These are phyloP conservation scores for Orientallactaga bullata DNA, from an alignment of 2,113 vertebrate species.

Conservation along the genomic window DNA sequence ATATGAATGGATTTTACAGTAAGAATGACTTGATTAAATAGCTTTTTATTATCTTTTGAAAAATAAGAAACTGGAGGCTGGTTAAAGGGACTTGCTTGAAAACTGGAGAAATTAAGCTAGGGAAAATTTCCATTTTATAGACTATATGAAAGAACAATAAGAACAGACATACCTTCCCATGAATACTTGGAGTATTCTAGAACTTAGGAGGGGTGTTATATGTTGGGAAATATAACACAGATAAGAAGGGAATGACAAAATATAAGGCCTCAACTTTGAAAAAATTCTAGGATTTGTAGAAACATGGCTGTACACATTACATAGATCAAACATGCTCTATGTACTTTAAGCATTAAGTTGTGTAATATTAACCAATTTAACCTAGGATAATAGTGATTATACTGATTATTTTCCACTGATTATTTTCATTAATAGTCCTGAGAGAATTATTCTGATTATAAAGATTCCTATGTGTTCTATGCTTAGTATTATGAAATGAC, in stretches of 20 bases:
- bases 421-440: not conserved
- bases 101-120: no score
- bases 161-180: not conserved
- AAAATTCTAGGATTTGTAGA: not conserved
- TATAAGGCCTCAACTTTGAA: not conserved
- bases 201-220: not conserved
- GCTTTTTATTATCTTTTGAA: not conserved
- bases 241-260: not conserved
- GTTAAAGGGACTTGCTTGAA: not conserved
- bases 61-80: no score
- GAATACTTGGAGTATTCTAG: not conserved
- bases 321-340: not conserved
- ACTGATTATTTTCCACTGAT: not conserved
- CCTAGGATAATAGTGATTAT: not conserved
- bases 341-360: not conserved
- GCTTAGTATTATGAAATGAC: not conserved
- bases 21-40: not conserved
- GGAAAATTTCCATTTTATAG: not conserved
- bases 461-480: not conserved
- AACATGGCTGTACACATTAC: not conserved
- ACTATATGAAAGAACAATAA: not conserved
- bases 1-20: not conserved
- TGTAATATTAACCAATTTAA: not conserved
- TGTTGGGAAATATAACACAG: not conserved
- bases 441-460: not conserved